Evolutionary conservation across 2,797 vertebrate genomes (phyloP).

Genomic region (Acrossocheilus wenchowensis): DNA sequence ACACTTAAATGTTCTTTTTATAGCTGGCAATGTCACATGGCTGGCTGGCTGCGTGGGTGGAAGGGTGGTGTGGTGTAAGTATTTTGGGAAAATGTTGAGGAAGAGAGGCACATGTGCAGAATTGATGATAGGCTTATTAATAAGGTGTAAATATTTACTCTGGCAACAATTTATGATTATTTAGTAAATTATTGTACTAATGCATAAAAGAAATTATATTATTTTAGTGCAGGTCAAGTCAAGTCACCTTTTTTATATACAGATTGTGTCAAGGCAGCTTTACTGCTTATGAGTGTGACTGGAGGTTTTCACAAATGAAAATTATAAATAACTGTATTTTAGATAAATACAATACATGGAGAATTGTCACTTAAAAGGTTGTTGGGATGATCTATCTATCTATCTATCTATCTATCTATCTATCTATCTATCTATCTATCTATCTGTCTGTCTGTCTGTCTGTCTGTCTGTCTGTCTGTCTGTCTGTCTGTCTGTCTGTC

Average conservation of each 20-base stretch:
- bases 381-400: too few relatives aligned
- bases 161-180: neutral
- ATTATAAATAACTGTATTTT: too few relatives aligned
- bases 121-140: slow-evolving; percentile 24
- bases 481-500: too few relatives aligned
- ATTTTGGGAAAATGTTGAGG: slow-evolving; percentile 41
- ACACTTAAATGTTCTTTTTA: slow-evolving; percentile 21
- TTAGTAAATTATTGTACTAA: neutral
- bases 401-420: too few relatives aligned
- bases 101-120: slow-evolving; percentile 14
- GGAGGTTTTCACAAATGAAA: neutral
- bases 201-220: too few relatives aligned
- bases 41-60: slow-evolving; percentile 30
- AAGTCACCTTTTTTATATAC: too few relatives aligned
- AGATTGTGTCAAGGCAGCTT: too few relatives aligned
- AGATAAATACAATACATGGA: neutral
- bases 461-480: too few relatives aligned
- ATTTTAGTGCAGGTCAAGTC: too few relatives aligned
- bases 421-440: too few relatives aligned
- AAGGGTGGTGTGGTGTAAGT: slow-evolving; percentile 7
- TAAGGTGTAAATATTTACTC: slow-evolving; percentile 35
- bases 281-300: neutral
- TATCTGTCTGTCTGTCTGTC: too few relatives aligned
- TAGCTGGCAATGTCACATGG: slow-evolving; percentile 24
- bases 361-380: too few relatives aligned